phyloP scores from a whole-genome alignment of 1,140 invertebrate species.

The Trichogramma pretiosum region DNA sequence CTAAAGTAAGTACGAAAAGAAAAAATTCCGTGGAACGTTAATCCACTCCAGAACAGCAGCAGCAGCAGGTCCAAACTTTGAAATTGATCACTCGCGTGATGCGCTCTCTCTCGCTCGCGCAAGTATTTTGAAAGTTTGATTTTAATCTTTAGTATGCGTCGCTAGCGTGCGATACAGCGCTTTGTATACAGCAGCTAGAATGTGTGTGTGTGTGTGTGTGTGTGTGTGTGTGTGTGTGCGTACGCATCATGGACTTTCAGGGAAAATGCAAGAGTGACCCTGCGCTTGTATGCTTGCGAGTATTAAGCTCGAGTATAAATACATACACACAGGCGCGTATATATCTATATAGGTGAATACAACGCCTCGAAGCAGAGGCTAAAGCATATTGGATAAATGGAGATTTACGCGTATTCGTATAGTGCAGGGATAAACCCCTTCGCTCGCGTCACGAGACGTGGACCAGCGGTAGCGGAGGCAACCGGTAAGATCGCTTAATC shows the following conservation, averaged over 20 bases:
- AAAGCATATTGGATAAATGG: conserved; percentile 14
- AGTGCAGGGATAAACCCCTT: neutral
- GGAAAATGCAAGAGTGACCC: conserved; percentile 16
- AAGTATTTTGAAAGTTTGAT: conserved; percentile 14
- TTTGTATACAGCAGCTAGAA: no score
- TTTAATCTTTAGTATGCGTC: conserved; percentile 5
- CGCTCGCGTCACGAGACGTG: neutral
- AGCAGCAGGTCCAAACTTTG: conserved; percentile 2
- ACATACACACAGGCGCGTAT: no score
- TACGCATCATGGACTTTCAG: conserved; percentile 11
- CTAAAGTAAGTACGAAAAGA: no score
- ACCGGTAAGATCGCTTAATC: conserved; percentile 17
- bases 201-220: no score
- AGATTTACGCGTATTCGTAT: conserved; percentile 10
- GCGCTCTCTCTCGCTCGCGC: no score
- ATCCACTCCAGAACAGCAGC: neutral
- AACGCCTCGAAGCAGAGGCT: no score
- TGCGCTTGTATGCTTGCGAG: no score
- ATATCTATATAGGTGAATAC: no score
- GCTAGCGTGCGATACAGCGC: no score
- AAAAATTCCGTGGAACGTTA: conserved; percentile 3
- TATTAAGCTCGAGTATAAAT: no score
- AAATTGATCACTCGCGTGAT: conserved; percentile 14
- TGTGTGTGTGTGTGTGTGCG: no score
- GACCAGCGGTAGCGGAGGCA: neutral